Evolutionary conservation across 2,888 invertebrate species (phyloP), one percentile per base, ranked within the genome.

Genomic region (Drosophila mimetica): DNA sequence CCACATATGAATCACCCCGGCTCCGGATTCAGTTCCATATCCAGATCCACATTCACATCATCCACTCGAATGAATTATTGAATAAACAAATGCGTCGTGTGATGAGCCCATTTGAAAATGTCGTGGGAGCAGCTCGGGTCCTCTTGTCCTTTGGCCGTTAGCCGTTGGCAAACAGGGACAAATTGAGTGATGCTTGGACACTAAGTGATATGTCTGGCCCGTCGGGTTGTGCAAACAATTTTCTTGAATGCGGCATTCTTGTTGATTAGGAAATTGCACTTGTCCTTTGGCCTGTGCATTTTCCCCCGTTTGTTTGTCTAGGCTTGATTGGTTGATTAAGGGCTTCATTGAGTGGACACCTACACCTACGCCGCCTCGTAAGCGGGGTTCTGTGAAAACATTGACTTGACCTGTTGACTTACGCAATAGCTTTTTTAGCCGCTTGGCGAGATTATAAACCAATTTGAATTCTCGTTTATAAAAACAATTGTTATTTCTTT

Each of bases 191-290:
- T 75, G 78, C 83, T 75, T 65, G 71, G 59, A 28, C 52, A 47
- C 59, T 77, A 77, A 74, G 75, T 72, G 71, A 64, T 71, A 63
- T 79, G 74, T 75, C 79, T 78, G 66, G 16, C 8, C 46, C 3
- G 46, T 30, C 16, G 20, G 46, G 32, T 50, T 72, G 52, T 13
- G 59, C 30, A 65, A 71, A 71, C 72, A 72, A 52, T 53, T 71
- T 63, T 22, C 41, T 11, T 14, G 37, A 52, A 51, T 34, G 44
- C 50, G 65, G 47, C 50, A 72, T 73, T 78, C 79, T 54, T 66
- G 79, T 82, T 81, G 82, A 82, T 82, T 85, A 81, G 57, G 39
- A 70, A 70, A 81, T 59, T 74, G 82, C 74, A 79, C 77, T 75
- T 74, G 36, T 30, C 20, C 36, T 20, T 13, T 69, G 47, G 9